phyloP scores from a whole-genome alignment of 2,797 vertebrate genomes.

The Mionectes olivaceus region DNA sequence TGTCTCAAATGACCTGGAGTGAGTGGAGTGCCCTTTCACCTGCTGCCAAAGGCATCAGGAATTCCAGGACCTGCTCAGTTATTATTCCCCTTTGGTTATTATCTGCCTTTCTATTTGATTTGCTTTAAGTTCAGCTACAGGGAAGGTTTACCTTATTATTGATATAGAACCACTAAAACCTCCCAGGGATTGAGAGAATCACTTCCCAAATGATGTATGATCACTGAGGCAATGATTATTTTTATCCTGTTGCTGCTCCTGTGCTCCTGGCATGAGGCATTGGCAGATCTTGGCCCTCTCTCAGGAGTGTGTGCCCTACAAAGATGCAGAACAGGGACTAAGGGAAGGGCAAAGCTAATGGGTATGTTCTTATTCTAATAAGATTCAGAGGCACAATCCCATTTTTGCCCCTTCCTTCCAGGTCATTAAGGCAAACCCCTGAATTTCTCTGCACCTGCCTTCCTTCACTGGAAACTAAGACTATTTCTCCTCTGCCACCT shows the following conservation, averaged over 20 bases:
- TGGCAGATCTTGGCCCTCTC: neutral
- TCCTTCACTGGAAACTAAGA: neutral
- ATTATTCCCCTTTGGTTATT: neutral
- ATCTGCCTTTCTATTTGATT: neutral
- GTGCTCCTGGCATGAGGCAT: neutral
- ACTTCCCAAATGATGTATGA: neutral
- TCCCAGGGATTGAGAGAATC: neutral
- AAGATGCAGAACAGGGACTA: neutral
- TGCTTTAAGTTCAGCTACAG: neutral
- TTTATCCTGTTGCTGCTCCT: neutral
- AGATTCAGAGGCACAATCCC: neutral
- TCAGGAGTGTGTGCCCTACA: fast-evolving
- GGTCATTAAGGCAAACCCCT: neutral
- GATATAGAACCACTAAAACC: neutral
- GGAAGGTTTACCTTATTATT: neutral
- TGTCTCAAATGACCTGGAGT: neutral
- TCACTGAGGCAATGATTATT: neutral
- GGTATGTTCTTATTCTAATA: neutral
- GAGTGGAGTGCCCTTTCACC: neutral
- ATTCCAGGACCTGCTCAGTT: neutral
- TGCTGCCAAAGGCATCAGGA: neutral
- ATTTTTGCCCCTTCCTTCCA: neutral
- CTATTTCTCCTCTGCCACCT: neutral
- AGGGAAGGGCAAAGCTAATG: neutral
- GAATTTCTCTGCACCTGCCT: neutral